Evolutionary conservation across 2,113 vertebrate species (phyloP).

Genomic region (Dipodomys stephensi): DNA sequence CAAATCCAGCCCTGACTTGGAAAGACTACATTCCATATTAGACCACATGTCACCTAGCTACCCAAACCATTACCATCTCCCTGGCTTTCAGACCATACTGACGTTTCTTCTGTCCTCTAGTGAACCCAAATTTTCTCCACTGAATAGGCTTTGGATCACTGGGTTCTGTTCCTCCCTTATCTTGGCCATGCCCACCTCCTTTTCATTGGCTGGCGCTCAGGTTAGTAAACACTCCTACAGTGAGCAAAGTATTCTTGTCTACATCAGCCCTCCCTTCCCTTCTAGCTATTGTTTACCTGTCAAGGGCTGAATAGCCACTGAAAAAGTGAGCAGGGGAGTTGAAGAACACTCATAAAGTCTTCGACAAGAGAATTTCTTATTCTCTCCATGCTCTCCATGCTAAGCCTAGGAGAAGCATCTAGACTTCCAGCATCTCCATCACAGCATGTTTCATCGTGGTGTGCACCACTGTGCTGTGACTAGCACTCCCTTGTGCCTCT

Average conservation of each 20-base stretch:
- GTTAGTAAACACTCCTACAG: neutral
- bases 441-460: neutral
- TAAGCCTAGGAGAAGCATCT: neutral
- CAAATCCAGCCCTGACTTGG: neutral
- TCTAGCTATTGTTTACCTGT: neutral
- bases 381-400: neutral
- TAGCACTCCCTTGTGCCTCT: neutral
- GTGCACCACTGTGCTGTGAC: fast-evolving
- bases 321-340: neutral
- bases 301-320: neutral
- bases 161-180: neutral
- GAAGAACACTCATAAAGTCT: neutral
- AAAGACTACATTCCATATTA: too few species aligned
- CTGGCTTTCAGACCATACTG: neutral
- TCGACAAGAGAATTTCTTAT: constrained; percentile 8
- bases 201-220: too few species aligned
- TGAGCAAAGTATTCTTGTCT: neutral
- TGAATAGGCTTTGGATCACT: neutral
- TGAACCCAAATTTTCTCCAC: neutral
- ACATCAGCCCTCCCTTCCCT: fast-evolving
- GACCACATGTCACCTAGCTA: too few species aligned
- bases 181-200: neutral
- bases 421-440: neutral
- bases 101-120: neutral
- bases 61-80: too few species aligned